Percentiles rank a stretch among this genome's conserved stretches.
Evolutionary conservation across 2,888 invertebrate genomes (phyloP).

Genomic region (Cheilosia scutellata): DNA sequence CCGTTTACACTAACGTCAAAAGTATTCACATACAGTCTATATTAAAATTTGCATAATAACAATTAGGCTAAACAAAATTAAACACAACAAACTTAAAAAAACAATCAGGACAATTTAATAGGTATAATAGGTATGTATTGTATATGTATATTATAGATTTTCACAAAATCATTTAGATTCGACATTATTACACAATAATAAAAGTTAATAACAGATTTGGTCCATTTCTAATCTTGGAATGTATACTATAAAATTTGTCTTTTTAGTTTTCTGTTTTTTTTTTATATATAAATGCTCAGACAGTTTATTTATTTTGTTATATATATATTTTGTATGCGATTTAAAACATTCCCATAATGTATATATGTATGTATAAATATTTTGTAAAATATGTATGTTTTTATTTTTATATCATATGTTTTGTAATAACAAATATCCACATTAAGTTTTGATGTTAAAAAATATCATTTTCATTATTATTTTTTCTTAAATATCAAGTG

Average conservation of each 20-base stretch:
- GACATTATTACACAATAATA: conserved; percentile 74
- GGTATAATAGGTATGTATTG: conserved; percentile 24
- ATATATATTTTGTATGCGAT: conserved; percentile 53
- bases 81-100: conserved; percentile 17
- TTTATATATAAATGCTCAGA: conserved; percentile 58
- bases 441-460: conserved; percentile 53
- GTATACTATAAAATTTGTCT: conserved; percentile 73
- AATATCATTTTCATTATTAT: conserved; percentile 49
- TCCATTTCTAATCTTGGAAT: conserved; percentile 74
- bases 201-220: conserved; percentile 75
- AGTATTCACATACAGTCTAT: conserved; percentile 13
- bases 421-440: conserved; percentile 68
- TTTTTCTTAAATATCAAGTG: conserved; percentile 62
- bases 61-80: conserved; percentile 17
- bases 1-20: conserved; percentile 44
- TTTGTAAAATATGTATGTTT: conserved; percentile 57
- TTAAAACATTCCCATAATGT: conserved; percentile 53
- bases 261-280: conserved; percentile 31
- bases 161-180: conserved; percentile 69
- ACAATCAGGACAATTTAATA: conserved; percentile 56
- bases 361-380: conserved; percentile 55
- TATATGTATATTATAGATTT: conserved; percentile 53
- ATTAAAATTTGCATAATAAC: conserved; percentile 27
- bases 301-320: conserved; percentile 33
- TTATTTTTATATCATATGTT: conserved; percentile 18